A percentile compares a stretch with the other conserved stretches of the same genome.
phyloP scores from a whole-genome alignment of 1,140 invertebrate species.

The Thaumatotibia leucotreta region DNA sequence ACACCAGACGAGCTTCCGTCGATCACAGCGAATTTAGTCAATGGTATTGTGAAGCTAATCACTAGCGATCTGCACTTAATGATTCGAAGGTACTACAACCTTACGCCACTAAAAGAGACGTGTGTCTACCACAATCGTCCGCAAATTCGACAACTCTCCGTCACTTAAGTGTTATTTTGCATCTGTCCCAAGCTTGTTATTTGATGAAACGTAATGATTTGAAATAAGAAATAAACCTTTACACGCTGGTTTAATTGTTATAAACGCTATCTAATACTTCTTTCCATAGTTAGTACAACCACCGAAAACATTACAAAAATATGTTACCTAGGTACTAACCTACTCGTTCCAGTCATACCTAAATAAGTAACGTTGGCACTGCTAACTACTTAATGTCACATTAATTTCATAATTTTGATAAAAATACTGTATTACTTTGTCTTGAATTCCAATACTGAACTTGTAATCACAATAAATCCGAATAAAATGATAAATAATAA shows the following conservation, averaged over 20 bases:
- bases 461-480: background rate
- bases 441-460: background rate
- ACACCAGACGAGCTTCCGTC: too few species aligned
- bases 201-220: background rate
- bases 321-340: background rate
- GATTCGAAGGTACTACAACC: too few species aligned
- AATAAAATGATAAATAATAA: too few species aligned
- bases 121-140: too few species aligned
- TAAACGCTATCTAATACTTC: background rate
- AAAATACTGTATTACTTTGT: constrained; percentile 1
- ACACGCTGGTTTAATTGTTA: background rate
- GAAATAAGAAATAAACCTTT: background rate
- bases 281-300: background rate
- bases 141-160: too few species aligned
- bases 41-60: too few species aligned
- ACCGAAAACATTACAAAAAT: constrained; percentile 13
- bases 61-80: too few species aligned
- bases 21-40: too few species aligned
- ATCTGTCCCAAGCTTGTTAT: too few species aligned
- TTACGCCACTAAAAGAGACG: too few species aligned
- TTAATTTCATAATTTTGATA: background rate
- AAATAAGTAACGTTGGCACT: constrained; percentile 3
- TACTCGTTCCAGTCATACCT: background rate
- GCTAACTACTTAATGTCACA: background rate
- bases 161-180: too few species aligned